Percentiles rank a stretch among this genome's conserved stretches.
Evolutionary conservation across 2,888 invertebrate genomes (phyloP).

Genomic region (Sphecodes monilicornis): DNA sequence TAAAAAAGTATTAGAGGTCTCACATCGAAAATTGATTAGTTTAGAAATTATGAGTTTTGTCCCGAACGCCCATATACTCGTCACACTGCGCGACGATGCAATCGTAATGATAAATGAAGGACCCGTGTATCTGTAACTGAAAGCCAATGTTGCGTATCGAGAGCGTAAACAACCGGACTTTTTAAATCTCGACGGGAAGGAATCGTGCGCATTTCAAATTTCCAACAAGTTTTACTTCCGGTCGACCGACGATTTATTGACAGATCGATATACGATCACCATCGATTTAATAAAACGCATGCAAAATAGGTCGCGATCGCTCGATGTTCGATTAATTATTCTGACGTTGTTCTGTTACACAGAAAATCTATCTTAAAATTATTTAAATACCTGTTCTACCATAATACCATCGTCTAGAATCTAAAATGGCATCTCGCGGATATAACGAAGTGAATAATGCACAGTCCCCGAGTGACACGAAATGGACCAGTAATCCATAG

Average conservation of each 20-base stretch:
- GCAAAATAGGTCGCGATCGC: not conserved
- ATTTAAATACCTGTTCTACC: not conserved
- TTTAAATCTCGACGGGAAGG: too few relatives aligned
- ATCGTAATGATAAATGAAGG: slow-evolving; percentile 17
- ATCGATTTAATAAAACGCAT: not conserved
- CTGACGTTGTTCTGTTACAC: not conserved
- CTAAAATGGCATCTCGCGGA: not conserved
- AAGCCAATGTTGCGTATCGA: not conserved
- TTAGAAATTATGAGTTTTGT: too few relatives aligned
- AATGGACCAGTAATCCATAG: not conserved
- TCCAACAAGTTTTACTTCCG: not conserved
- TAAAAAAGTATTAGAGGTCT: too few relatives aligned
- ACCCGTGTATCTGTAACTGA: slow-evolving; percentile 14
- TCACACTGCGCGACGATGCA: slow-evolving; percentile 11
- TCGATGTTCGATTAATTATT: not conserved
- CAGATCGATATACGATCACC: not conserved
- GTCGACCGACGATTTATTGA: not conserved
- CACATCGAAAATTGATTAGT: too few relatives aligned
- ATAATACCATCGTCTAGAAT: not conserved
- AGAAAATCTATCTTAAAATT: not conserved
- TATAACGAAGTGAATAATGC: not conserved
- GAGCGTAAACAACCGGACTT: not conserved
- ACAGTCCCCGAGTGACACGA: not conserved
- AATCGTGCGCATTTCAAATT: not conserved
- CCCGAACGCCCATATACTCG: too few relatives aligned